Conservation (phyloP, 2,113 vertebrate genomes). For the Phoenicopterus ruber region DNA sequence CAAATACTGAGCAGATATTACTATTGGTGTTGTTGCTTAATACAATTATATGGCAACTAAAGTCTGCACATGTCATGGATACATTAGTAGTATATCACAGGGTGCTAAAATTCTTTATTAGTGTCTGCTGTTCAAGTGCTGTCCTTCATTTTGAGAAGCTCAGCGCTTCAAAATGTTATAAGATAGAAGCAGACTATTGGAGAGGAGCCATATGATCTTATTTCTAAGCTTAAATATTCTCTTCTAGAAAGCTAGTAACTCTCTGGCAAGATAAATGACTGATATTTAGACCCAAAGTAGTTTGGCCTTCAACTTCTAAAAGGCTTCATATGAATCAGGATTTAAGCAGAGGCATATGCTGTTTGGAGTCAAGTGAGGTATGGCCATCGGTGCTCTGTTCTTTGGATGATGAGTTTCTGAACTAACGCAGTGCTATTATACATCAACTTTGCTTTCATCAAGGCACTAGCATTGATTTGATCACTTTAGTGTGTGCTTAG, state of each 20-base stretch:
- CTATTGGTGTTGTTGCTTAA: neutral
- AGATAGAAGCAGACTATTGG: neutral
- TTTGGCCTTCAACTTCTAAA: neutral
- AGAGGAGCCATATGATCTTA: neutral
- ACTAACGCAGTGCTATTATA: neutral
- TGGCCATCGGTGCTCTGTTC: neutral
- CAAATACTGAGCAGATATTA: neutral
- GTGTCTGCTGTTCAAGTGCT: neutral
- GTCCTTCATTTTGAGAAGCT: neutral
- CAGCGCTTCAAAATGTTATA: neutral
- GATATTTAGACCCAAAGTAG: neutral
- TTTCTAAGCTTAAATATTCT: neutral
- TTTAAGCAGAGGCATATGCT: neutral
- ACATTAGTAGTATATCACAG: neutral
- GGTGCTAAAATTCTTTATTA: neutral
- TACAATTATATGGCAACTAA: neutral
- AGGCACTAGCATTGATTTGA: neutral
- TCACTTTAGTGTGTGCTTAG: neutral
- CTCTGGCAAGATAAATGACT: neutral
- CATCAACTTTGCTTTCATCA: neutral
- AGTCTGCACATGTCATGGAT: neutral
- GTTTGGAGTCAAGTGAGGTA: neutral
- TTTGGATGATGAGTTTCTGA: neutral
- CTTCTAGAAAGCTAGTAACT: neutral
- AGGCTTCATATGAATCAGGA: neutral